A percentile compares a stretch with the other conserved stretches of the same genome.
Evolutionary conservation across 2,113 vertebrate genomes (phyloP).

Genomic region (Calypte anna): DNA sequence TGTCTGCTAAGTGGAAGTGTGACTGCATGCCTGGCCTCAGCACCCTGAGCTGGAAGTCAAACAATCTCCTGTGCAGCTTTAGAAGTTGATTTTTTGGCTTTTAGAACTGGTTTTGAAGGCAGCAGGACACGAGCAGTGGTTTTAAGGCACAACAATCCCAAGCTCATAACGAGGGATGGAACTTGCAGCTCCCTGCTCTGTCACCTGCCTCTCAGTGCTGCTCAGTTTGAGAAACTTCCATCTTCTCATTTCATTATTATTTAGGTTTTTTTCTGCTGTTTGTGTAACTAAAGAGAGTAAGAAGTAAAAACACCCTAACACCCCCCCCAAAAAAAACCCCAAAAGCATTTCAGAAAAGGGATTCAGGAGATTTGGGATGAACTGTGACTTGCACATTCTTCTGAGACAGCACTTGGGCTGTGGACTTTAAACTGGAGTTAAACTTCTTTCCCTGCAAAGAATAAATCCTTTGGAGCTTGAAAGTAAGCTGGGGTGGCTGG

Average conservation of each 20-base stretch:
- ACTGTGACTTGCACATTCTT: neutral
- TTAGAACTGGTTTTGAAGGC: neutral
- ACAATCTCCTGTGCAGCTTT: neutral
- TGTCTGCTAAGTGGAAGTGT: neutral
- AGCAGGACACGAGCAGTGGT: neutral
- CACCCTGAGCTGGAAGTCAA: neutral
- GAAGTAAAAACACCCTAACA: neutral
- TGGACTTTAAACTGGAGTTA: neutral
- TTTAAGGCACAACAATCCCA: neutral
- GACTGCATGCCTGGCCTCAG: neutral
- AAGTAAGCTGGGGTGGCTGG: neutral
- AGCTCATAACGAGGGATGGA: neutral
- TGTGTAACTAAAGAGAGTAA: neutral
- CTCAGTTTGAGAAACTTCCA: neutral
- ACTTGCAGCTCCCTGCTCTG: neutral
- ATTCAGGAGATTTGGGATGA: neutral
- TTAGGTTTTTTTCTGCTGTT: neutral
- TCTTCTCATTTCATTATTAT: neutral
- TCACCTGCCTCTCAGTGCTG: neutral
- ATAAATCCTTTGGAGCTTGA: neutral
- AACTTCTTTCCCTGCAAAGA: neutral
- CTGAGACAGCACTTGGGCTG: neutral
- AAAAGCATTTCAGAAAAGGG: too few species aligned
- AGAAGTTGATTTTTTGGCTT: conserved; percentile 1
- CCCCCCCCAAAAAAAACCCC: neutral